Evolutionary conservation across 2,888 invertebrate genomes (phyloP).

Genomic region (Sphinx pinastri): DNA sequence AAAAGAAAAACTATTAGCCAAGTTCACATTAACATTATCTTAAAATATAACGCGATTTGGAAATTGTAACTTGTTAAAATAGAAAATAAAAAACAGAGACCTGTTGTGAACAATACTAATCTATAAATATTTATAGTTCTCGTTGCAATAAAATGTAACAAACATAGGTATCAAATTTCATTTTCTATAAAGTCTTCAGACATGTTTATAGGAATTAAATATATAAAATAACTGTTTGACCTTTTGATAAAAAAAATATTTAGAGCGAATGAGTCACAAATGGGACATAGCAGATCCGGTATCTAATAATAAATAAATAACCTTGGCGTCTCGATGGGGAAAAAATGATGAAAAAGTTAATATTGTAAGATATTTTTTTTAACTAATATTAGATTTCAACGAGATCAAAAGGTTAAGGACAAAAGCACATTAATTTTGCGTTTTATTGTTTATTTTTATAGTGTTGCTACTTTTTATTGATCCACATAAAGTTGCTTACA

Average conservation of each 20-base stretch:
- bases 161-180: not conserved
- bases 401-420: not conserved
- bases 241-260: constrained; percentile 13
- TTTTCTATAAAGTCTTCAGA: constrained; percentile 6
- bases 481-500: too few relatives aligned
- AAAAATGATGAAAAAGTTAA: not conserved
- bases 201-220: constrained; percentile 18
- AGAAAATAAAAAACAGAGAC: not conserved
- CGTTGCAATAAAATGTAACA: not conserved
- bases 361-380: not conserved
- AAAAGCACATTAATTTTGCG: too few relatives aligned
- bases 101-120: not conserved
- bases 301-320: constrained; percentile 12
- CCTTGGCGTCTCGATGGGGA: constrained; percentile 9
- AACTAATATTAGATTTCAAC: constrained; percentile 4
- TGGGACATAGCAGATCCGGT: constrained; percentile 16
- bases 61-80: not conserved
- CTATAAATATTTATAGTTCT: constrained; percentile 9
- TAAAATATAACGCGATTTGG: too few relatives aligned
- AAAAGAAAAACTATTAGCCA: too few relatives aligned
- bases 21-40: too few relatives aligned
- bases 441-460: too few relatives aligned
- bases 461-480: too few relatives aligned
- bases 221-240: constrained; percentile 13
- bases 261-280: constrained; percentile 17